Percentiles rank a stretch among this genome's conserved stretches.
These are phyloP conservation scores for Campaea margaritaria DNA, from an alignment of 2,888 invertebrate genomes.

Conservation along the genomic window DNA sequence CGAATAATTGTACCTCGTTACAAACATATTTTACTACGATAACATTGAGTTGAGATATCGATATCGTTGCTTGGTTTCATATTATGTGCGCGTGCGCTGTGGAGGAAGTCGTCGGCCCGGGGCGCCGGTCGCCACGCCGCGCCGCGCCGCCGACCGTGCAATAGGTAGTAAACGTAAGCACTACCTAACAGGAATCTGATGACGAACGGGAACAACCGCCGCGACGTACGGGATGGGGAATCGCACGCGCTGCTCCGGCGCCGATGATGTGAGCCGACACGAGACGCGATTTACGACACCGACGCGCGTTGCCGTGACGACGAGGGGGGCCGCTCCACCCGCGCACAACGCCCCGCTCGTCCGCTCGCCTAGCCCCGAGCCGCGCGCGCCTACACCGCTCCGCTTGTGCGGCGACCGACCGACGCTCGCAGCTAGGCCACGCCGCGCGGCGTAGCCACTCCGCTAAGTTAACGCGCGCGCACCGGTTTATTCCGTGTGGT, in stretches of 20 bases:
- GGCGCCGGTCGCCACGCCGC: too few species aligned
- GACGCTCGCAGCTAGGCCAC: constrained; percentile 39
- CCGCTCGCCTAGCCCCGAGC: constrained; percentile 40
- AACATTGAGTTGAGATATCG: too few species aligned
- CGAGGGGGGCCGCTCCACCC: constrained; percentile 53
- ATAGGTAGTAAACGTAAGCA: neutral
- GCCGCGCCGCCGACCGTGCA: too few species aligned
- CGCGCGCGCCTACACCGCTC: constrained; percentile 40
- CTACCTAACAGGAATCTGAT: neutral
- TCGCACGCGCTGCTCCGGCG: neutral
- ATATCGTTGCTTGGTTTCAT: too few species aligned
- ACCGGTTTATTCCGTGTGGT: constrained; percentile 63
- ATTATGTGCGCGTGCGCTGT: too few species aligned
- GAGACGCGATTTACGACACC: constrained; percentile 1
- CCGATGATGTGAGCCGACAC: constrained; percentile 2
- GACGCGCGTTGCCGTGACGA: constrained; percentile 46
- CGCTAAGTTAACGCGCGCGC: constrained; percentile 59
- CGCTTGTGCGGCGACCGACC: constrained; percentile 44
- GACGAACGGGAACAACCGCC: too few species aligned
- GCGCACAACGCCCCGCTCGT: constrained; percentile 29
- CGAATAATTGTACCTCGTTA: too few species aligned
- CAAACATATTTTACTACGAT: too few species aligned
- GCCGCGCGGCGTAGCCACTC: constrained; percentile 45
- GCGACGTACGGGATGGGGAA: neutral
- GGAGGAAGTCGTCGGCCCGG: too few species aligned